Percentiles rank a stretch among this genome's conserved stretches.
Evolutionary conservation across 2,113 vertebrate species (phyloP).

Genomic region (Onychostruthus taczanowskii): DNA sequence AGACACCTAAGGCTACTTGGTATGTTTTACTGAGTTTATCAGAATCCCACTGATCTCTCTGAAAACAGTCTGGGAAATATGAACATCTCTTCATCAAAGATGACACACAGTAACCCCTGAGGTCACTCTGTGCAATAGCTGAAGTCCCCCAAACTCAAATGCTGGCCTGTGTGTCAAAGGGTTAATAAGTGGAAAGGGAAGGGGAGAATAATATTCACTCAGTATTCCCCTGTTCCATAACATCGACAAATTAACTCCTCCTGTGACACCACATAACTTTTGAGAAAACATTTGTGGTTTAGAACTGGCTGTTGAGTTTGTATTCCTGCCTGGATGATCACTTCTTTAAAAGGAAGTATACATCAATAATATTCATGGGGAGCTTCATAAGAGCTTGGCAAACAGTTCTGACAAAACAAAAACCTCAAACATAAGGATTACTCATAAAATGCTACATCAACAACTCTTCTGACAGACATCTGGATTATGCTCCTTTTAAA

Average conservation of each 20-base stretch:
- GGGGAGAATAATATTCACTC: not conserved
- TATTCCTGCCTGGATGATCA: constrained; percentile 14
- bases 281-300: constrained; percentile 7
- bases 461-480: constrained; percentile 56
- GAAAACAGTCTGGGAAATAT: not conserved
- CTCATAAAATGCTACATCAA: constrained; percentile 64
- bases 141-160: not conserved
- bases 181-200: not conserved
- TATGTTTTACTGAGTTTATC: not conserved
- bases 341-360: constrained; percentile 49
- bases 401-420: constrained; percentile 65
- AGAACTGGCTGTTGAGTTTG: not conserved
- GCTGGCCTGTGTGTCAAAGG: not conserved
- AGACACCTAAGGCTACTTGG: not conserved
- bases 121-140: not conserved
- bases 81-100: not conserved
- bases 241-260: not conserved
- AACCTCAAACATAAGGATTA: constrained; percentile 62
- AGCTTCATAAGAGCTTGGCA: constrained; percentile 51
- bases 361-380: constrained; percentile 59
- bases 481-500: constrained; percentile 54
- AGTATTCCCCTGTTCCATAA: not conserved
- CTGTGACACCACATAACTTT: constrained; percentile 21
- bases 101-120: not conserved
- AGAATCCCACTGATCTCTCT: not conserved